These are phyloP conservation scores for Cryptosula pallasiana DNA, from an alignment of 2,888 invertebrate genomes.

Conservation along the genomic window DNA sequence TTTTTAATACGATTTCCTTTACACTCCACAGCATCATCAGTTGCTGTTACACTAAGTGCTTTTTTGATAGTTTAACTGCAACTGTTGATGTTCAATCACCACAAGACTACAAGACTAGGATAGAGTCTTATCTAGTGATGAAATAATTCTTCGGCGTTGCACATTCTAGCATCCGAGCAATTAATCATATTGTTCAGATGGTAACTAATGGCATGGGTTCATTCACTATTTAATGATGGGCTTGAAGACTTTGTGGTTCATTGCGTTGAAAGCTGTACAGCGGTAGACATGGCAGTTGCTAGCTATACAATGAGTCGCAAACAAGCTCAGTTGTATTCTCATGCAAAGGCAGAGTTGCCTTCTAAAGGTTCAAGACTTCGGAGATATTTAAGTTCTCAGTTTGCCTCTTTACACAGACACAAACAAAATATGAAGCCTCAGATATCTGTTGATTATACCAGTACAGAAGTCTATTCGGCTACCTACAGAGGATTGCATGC, in stretches of 20 bases:
- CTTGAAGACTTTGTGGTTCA: not conserved
- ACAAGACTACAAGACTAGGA: too few relatives aligned
- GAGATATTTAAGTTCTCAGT: not conserved
- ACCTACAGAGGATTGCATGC: not conserved
- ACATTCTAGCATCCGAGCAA: too few relatives aligned
- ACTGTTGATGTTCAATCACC: too few relatives aligned
- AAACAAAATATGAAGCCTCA: not conserved
- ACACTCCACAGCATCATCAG: too few relatives aligned
- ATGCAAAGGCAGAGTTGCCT: not conserved
- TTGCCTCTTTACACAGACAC: not conserved
- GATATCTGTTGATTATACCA: not conserved
- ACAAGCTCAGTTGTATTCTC: not conserved
- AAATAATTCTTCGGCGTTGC: too few relatives aligned
- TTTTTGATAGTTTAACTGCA: too few relatives aligned
- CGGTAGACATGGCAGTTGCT: not conserved
- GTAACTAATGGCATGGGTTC: not conserved
- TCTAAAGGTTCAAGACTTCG: not conserved
- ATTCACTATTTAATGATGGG: not conserved
- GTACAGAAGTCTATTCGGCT: slow-evolving; percentile 3
- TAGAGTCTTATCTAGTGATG: too few relatives aligned
- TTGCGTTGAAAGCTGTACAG: too few relatives aligned
- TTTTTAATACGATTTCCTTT: too few relatives aligned
- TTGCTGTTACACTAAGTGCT: too few relatives aligned
- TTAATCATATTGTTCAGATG: not conserved
- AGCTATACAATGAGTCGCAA: not conserved